Base-by-base conservation (phyloP, 2,113 vertebrate species). In the Pleuronectes platessa region DNA sequence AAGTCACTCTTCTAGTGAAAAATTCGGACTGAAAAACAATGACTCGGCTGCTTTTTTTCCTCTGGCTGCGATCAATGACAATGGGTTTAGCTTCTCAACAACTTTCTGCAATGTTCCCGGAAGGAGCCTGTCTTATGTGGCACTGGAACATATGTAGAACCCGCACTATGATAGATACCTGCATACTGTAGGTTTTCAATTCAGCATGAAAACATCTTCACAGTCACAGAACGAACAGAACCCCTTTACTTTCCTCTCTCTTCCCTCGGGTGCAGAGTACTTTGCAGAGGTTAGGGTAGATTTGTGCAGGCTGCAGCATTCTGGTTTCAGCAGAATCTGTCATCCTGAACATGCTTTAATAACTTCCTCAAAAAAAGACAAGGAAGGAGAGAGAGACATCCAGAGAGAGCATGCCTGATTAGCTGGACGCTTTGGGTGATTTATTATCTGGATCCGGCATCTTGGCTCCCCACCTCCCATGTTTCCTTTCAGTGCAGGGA, bases 371-470 rank as follows among this genome's bases (percentile, higher is more conserved):
- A 40, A 51, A 15, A 27, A 9, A 31, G 35, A 21, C 12, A 21
- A 11, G 18, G 54, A 20, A 51, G 14, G 66, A 51, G 55, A 42
- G 1, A 45, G 63, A 51, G 17, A 64, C 31, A 59, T 2, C 37
- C 31, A 68, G 10, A 23, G 11, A 5, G 26, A 8, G 31, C 31
- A 7, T 8, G 31, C 24, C 21, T 68, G 15, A 55, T 49, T 24
- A 37, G 40, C 55, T 53, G 14, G 15, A 65, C 61, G 47, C 21
- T 74, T 14, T 5, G 2, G 26, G 23, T 58, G 49, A 78, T 71
- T 78, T 67, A 31, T 71, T 27, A 17, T 68, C 67, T 70, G 54
- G 23, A 47, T 69, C 54, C 13, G 72, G 17, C 6, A n/a, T 73
- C 56, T 55, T 40, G 31, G 68, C n/a, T 35, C 67, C 55, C 59